Conservation (phyloP, 2,888 invertebrate species). For the Dicycla oo region DNA sequence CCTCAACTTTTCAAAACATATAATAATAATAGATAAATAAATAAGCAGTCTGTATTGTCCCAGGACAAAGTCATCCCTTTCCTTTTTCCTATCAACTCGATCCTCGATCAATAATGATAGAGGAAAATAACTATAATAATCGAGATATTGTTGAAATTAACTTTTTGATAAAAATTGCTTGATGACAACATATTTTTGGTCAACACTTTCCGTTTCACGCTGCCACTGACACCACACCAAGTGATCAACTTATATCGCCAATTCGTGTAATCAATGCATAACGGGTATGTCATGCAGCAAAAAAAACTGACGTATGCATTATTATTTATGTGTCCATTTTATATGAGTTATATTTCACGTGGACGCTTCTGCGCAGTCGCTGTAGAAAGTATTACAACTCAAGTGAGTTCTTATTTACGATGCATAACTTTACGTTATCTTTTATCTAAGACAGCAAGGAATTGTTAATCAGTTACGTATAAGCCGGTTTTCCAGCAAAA, state of each 20-base stretch:
- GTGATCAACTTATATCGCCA: constrained; percentile 67
- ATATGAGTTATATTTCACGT: constrained; percentile 53
- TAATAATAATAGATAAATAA: not conserved
- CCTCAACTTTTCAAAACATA: not conserved
- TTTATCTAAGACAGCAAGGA: constrained; percentile 51
- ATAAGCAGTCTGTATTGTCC: too few relatives aligned
- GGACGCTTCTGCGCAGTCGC: constrained; percentile 29
- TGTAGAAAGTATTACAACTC: constrained; percentile 47
- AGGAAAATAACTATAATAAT: not conserved
- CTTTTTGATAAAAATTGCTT: not conserved
- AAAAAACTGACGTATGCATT: constrained; percentile 50
- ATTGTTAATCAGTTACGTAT: constrained; percentile 44
- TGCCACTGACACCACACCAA: constrained; percentile 21
- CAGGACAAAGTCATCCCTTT: too few relatives aligned
- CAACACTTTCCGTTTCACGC: not conserved
- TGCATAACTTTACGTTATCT: constrained; percentile 52
- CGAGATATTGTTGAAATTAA: not conserved
- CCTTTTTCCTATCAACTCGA: too few relatives aligned
- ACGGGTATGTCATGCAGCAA: constrained; percentile 62
- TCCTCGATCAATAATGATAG: too few relatives aligned
- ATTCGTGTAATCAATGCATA: constrained; percentile 71
- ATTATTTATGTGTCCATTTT: constrained; percentile 58
- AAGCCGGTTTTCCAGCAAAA: constrained; percentile 22
- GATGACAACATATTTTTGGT: not conserved
- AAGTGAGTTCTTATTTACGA: constrained; percentile 45